Evolutionary conservation across 2,113 vertebrate genomes (phyloP), one percentile per base, ranked within the genome.

Genomic region (Pterocles burchelli): DNA sequence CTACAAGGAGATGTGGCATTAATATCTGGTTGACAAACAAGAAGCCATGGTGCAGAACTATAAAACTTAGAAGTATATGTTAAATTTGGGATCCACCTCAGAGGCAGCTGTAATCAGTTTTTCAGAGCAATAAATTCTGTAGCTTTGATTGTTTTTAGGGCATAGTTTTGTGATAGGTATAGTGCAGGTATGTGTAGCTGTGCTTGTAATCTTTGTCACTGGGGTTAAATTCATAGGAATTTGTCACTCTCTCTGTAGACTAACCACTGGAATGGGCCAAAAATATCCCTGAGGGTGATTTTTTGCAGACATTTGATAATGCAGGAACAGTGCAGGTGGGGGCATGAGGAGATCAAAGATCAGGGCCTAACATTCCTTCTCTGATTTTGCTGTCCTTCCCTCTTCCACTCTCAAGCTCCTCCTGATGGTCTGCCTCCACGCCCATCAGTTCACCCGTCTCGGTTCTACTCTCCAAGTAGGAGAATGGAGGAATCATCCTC

Each of bases 351-450:
- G 8, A 14, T 46, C 29, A 55, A 33, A 16, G 34, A 22, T 81
- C 28, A 61, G 11, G 20, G 41, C 18, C 45, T 65, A 61, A 65
- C 29, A 33, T 78, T 62, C 11, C 10, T 62, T 48, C 46, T 77
- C 15, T 62, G n/a, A n/a, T 66, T 84, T 71, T 66, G 9, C 12
- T 63, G 31, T 62, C 16, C 24, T 93, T 91, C 26, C 16, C 10
- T 1, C 1, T 70, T 77, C 8, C 31, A 31, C 31, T 10, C 1
- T 2, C 11, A 22, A 61, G n/a, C 3, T 17, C 8, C 16, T 87
- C 15, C 11, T 62, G 46, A 22, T 76, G 34, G 17, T 54, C 16
- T 88, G 1, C 29, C 7, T 73, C 41, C 21, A 5, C 4, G 5
- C 19, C 36, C 59, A 41, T 4, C 6, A 62, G 65, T 63, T 87